A percentile compares a stretch with the other conserved stretches of the same genome.
These are phyloP conservation scores for Acanthurus lineatus DNA, from an alignment of 2,797 vertebrate genomes.

Conservation along the genomic window DNA sequence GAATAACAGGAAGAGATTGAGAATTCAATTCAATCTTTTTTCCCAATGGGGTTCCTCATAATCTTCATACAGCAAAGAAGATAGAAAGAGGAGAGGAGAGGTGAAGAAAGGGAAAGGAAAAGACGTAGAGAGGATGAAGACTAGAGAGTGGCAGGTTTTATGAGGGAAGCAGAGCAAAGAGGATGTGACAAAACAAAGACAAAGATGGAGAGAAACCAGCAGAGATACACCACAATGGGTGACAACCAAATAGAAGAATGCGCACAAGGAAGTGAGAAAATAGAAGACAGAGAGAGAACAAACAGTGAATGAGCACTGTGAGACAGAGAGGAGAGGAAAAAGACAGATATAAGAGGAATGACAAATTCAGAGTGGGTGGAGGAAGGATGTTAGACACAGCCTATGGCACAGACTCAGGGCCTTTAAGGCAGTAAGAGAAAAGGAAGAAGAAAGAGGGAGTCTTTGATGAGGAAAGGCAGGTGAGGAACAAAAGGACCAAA, in stretches of 20 bases:
- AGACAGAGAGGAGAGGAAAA: conserved; percentile 20
- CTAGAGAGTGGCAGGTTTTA: conserved; percentile 2
- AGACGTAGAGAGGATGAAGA: neutral
- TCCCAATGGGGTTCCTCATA: conserved; percentile 46
- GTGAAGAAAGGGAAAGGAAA: neutral
- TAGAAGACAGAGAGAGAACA: conserved; percentile 30
- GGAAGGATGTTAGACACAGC: conserved; percentile 19
- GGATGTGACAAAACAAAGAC: conserved; percentile 20
- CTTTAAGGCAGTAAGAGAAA: conserved; percentile 12
- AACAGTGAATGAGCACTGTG: conserved; percentile 16
- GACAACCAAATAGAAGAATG: conserved; percentile 23
- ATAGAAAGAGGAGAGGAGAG: neutral
- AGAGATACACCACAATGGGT: conserved; percentile 11
- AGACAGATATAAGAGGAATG: conserved; percentile 16
- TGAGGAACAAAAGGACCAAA: conserved; percentile 40
- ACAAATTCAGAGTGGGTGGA: conserved; percentile 43
- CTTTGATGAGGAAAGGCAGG: conserved; percentile 57
- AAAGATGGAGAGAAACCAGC: conserved; percentile 23
- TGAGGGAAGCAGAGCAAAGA: conserved; percentile 10
- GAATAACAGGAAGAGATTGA: conserved; percentile 50
- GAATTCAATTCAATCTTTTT: conserved; percentile 51
- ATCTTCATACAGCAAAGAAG: conserved; percentile 35
- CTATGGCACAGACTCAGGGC: conserved; percentile 39
- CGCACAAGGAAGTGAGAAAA: conserved; percentile 21
- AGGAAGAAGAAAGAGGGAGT: conserved; percentile 21